Evolutionary conservation across 2,113 vertebrate species (phyloP).

Genomic region (Dermatemys mawii): DNA sequence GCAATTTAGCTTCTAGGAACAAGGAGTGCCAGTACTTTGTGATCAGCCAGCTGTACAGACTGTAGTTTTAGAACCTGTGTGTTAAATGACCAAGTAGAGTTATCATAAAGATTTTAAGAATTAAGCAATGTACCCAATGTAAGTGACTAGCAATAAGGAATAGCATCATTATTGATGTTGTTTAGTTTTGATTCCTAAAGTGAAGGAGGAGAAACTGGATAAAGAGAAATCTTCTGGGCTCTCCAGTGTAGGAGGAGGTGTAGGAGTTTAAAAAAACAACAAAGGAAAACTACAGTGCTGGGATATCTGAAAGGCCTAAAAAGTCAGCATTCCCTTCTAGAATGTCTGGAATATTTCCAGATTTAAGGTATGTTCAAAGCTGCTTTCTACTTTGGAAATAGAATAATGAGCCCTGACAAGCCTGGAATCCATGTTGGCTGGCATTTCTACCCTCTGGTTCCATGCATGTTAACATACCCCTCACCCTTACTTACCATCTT

Average conservation of each 20-base stretch:
- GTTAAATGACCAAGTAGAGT: neutral
- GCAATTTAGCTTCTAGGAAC: slow-evolving; percentile 61
- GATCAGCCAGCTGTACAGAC: slow-evolving; percentile 25
- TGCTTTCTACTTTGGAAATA: slow-evolving; percentile 43
- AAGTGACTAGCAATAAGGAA: slow-evolving; percentile 10
- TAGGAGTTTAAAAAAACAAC: neutral
- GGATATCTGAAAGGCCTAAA: slow-evolving; percentile 6
- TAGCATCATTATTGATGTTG: slow-evolving; percentile 6
- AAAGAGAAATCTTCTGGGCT: neutral
- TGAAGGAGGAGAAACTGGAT: neutral
- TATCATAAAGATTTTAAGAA: slow-evolving; percentile 1
- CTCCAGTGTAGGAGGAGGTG: neutral
- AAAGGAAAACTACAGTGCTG: slow-evolving; percentile 13
- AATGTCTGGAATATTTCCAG: slow-evolving; percentile 45
- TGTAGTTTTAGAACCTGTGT: slow-evolving; percentile 18
- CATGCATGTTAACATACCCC: slow-evolving; percentile 3
- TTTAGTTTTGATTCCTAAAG: neutral
- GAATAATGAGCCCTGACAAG: slow-evolving; percentile 26
- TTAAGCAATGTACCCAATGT: neutral
- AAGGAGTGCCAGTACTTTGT: neutral
- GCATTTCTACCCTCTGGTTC: slow-evolving; percentile 21
- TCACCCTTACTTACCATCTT: slow-evolving; percentile 17
- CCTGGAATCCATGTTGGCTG: slow-evolving; percentile 48
- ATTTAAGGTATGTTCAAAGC: slow-evolving; percentile 37
- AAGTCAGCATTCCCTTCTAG: slow-evolving; percentile 30